These are phyloP conservation scores for Malthinus flaveolus DNA, from an alignment of 2,888 invertebrate species.

Conservation along the genomic window DNA sequence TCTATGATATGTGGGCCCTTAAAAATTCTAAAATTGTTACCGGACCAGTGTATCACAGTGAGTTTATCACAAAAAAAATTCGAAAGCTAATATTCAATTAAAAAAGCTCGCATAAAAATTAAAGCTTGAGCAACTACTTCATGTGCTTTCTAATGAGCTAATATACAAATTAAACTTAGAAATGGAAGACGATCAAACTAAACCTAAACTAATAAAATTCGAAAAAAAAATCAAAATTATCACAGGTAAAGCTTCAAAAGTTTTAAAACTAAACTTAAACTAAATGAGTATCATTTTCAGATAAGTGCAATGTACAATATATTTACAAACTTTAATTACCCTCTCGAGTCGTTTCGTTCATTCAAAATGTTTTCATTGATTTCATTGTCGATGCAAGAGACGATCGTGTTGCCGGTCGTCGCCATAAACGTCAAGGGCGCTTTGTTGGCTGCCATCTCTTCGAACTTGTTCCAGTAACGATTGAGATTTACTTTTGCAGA, in stretches of 20 bases:
- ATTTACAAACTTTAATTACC: conserved; percentile 47
- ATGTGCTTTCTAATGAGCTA: conserved; percentile 39
- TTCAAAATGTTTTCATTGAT: conserved; percentile 60
- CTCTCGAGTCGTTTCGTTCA: conserved; percentile 58
- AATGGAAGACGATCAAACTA: conserved; percentile 18
- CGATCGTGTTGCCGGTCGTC: conserved; percentile 52
- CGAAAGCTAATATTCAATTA: neutral
- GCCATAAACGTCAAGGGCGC: conserved; percentile 38
- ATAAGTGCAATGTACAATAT: too few relatives aligned
- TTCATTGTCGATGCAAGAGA: conserved; percentile 50
- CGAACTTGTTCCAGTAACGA: conserved; percentile 67
- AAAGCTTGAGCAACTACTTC: conserved; percentile 53
- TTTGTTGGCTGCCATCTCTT: conserved; percentile 56
- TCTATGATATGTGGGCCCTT: too few relatives aligned
- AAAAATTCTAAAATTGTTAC: too few relatives aligned
- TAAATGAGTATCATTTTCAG: conserved; percentile 8
- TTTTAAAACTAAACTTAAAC: neutral
- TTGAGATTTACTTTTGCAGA: conserved; percentile 67
- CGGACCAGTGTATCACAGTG: too few relatives aligned
- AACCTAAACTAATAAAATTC: neutral
- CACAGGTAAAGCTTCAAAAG: neutral
- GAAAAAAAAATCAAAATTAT: neutral
- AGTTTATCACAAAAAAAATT: neutral
- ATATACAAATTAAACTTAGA: conserved; percentile 15
- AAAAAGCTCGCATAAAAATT: conserved; percentile 32